Conservation (phyloP, 2,113 vertebrate species). For the Callospermophilus lateralis region DNA sequence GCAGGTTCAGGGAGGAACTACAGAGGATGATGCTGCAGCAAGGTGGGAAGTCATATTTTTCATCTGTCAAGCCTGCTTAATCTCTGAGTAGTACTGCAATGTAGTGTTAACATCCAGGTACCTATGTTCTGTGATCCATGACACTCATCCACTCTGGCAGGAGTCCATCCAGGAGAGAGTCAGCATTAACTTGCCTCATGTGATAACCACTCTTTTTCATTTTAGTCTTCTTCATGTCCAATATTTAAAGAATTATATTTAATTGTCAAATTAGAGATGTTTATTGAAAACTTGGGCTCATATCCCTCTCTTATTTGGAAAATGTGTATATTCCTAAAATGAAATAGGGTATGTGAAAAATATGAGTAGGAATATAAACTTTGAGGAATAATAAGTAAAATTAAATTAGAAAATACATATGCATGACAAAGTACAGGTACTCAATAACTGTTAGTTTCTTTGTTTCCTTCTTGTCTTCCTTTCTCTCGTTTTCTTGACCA, state of each 20-base stretch:
- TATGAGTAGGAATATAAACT: neutral
- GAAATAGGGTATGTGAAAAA: neutral
- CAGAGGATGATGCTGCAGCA: neutral
- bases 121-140: too few relatives aligned
- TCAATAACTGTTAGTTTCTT: neutral
- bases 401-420: conserved; percentile 13
- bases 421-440: neutral
- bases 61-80: neutral
- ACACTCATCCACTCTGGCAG: too few relatives aligned
- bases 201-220: neutral
- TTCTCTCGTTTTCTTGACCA: neutral
- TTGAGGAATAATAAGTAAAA: neutral
- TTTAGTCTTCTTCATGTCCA: too few relatives aligned
- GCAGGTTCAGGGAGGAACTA: neutral
- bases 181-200: neutral
- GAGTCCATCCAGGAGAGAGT: neutral
- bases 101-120: neutral
- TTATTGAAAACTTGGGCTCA: neutral
- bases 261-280: neutral
- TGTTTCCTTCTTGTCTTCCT: neutral
- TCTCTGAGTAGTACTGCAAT: neutral
- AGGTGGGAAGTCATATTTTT: neutral
- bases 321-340: neutral
- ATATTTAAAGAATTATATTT: neutral
- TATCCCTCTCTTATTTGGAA: neutral